A percentile compares a stretch with the other conserved stretches of the same genome.
phyloP scores from a whole-genome alignment of 2,113 vertebrate genomes.

The Sturnira hondurensis region DNA sequence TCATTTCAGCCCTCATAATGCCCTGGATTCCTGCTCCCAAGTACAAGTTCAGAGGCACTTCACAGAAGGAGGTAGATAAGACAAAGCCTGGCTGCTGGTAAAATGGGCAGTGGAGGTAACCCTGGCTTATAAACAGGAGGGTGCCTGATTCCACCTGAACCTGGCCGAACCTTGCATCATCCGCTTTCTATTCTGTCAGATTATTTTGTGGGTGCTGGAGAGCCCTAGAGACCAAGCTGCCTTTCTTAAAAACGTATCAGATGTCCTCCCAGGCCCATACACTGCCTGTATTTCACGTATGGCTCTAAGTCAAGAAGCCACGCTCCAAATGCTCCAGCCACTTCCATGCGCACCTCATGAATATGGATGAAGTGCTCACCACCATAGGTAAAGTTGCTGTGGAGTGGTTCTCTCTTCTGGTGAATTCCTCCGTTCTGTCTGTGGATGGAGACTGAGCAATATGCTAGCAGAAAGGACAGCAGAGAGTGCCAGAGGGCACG shows the following conservation, averaged over 20 bases:
- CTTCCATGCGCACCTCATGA: accelerated
- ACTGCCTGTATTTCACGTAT: neutral
- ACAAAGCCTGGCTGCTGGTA: neutral
- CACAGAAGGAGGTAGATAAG: neutral
- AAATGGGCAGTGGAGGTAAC: neutral
- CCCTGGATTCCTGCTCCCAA: neutral
- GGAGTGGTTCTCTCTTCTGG: neutral
- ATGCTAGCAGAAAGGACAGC: neutral
- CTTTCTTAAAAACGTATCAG: neutral
- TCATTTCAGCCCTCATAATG: neutral
- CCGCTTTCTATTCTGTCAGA: neutral
- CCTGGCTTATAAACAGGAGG: neutral
- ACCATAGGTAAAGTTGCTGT: neutral
- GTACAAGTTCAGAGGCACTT: neutral
- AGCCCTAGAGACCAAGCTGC: neutral
- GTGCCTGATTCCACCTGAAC: neutral
- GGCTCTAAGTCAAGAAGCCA: neutral
- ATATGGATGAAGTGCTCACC: neutral
- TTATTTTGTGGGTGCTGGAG: neutral
- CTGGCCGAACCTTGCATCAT: neutral
- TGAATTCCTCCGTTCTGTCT: neutral
- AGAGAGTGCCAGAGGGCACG: neutral
- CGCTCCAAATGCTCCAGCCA: neutral
- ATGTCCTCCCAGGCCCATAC: neutral
- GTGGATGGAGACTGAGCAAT: neutral